Evolutionary conservation across 1,140 invertebrate genomes (phyloP), one percentile per base, ranked within the genome.

Genomic region (Berghia stephanieae): DNA sequence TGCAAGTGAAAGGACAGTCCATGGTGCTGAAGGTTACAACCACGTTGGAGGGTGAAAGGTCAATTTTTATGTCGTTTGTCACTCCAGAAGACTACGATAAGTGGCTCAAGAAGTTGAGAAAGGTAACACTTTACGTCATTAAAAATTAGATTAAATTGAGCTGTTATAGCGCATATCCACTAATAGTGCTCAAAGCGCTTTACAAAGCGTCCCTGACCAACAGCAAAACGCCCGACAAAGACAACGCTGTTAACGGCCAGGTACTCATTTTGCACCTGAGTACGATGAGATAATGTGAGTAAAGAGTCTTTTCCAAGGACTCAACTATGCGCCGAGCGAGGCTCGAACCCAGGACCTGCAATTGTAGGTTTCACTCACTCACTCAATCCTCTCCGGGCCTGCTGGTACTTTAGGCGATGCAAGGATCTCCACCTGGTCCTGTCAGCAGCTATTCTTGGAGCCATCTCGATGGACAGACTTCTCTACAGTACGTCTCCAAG

Each of bases 81-180:
- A 81, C 84, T 75, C 83, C 82, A 8, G 77, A 78, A 1, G 85
- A 87, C 18, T 89, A 84, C 79, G 81, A 75, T 44, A 87, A 86
- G 75, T 89, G 88, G 88, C 63, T 86, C 38, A 82, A 83, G 60
- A 88, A 88, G 79, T 75, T 82, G 21, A 87, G 85, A 82, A 89
- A 89, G 86, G 88, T 89, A 73, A 75, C 60, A 18, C n/a, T 38
- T n/a, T 42, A 24, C 36, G 36, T 13, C 27, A 46, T n/a, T n/a
- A 63, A 5, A 34, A 49, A 44, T 77, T 10, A 52, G 31, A 67
- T 2, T 6, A 46, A 21, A 16, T 66, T 34, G 27, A 18, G 5
- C 40, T 63, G 10, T 16, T 63, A 27, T 63, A 18, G 8, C 13
- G 13, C 16, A 18, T 63, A 18, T 63, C 27, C 8, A 16, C 10